phyloP scores from a whole-genome alignment of 2,797 vertebrate genomes.

The Micromesistius poutassou region DNA sequence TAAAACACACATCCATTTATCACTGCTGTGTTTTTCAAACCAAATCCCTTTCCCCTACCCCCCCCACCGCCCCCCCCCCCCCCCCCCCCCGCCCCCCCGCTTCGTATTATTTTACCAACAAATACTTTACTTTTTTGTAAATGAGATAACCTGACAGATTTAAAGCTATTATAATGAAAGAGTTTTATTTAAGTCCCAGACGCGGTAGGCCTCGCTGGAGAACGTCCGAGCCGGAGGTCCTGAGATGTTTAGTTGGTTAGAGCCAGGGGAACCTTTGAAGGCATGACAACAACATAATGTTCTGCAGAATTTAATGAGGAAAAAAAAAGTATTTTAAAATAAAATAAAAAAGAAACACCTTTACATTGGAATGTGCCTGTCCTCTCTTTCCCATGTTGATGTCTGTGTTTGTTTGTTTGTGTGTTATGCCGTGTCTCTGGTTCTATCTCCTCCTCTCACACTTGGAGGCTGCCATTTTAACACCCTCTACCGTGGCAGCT shows the following conservation, averaged over 20 bases:
- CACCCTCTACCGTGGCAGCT: neutral
- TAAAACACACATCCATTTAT: constrained; percentile 47
- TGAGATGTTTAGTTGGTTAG: constrained; percentile 62
- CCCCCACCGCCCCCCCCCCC: too few relatives aligned
- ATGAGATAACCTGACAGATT: constrained; percentile 84
- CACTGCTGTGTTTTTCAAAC: constrained; percentile 69
- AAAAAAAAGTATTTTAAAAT: constrained; percentile 99
- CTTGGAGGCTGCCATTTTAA: neutral
- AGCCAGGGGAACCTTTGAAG: constrained; percentile 73
- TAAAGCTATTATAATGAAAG: constrained; percentile 79
- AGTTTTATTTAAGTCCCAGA: constrained; percentile 85
- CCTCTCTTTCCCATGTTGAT: constrained; percentile 70
- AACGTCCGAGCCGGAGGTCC: constrained; percentile 12
- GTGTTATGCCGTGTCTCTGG: constrained; percentile 52
- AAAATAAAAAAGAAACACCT: constrained; percentile 71
- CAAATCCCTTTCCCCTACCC: constrained; percentile 40
- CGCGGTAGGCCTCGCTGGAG: constrained; percentile 48
- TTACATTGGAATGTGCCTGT: constrained; percentile 63
- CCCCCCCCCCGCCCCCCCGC: neutral
- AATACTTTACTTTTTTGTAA: constrained; percentile 79
- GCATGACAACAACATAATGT: constrained; percentile 90
- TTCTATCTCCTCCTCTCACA: neutral
- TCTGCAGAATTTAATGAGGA: constrained; percentile 71
- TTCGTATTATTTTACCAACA: constrained; percentile 31
- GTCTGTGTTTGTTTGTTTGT: constrained; percentile 54